phyloP scores from a whole-genome alignment of 2,888 invertebrate genomes.

The Coleophora deauratella region DNA sequence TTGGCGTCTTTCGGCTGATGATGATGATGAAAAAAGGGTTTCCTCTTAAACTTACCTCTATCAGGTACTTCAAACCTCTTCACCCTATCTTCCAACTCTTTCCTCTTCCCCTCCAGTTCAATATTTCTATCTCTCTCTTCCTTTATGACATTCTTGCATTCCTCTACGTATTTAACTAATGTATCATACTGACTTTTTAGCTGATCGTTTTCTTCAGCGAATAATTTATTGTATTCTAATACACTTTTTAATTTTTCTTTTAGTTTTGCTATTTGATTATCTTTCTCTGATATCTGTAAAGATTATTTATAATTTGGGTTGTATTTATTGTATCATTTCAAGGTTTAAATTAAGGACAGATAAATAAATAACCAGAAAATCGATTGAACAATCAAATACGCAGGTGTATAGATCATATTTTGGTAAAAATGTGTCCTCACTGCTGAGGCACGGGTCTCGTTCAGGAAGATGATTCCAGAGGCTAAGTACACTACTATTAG shows the following conservation, averaged over 20 bases:
- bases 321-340: neutral
- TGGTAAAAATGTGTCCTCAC: no score
- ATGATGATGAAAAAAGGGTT: no score
- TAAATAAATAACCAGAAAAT: no score
- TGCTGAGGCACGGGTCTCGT: no score
- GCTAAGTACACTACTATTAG: no score
- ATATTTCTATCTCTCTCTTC: slow-evolving; percentile 52
- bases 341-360: no score
- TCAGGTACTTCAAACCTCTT: slow-evolving; percentile 54
- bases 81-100: slow-evolving; percentile 45
- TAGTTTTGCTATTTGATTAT: slow-evolving; percentile 73
- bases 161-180: slow-evolving; percentile 64
- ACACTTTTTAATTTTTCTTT: slow-evolving; percentile 76
- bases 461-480: no score
- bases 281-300: slow-evolving; percentile 73
- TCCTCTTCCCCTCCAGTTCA: slow-evolving; percentile 43
- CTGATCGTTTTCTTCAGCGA: slow-evolving; percentile 76
- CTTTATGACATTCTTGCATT: slow-evolving; percentile 62
- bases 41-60: slow-evolving; percentile 38
- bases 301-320: neutral
- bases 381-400: no score
- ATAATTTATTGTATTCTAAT: slow-evolving; percentile 75
- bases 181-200: slow-evolving; percentile 67
- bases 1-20: no score
- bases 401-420: no score